Evolutionary conservation across 2,797 vertebrate genomes (phyloP).

Genomic region (Tragopan temminckii): DNA sequence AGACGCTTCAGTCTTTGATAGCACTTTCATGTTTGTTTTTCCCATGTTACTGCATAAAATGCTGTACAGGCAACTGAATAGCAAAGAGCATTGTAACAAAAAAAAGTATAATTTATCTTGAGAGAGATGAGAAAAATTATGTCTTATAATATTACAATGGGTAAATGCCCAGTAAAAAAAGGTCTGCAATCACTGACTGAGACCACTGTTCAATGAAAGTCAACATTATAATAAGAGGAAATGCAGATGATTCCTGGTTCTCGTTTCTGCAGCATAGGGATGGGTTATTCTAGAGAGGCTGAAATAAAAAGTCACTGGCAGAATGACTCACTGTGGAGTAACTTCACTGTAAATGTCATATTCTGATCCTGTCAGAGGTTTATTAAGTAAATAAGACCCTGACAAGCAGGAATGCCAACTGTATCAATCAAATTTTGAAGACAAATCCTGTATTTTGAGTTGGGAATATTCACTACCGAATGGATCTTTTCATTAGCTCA

Average conservation of each 20-base stretch:
- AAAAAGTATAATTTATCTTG: background rate
- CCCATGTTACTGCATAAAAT: background rate
- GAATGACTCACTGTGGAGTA: background rate
- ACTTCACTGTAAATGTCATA: background rate
- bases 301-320: conserved; percentile 21
- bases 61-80: background rate
- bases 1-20: background rate
- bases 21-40: background rate
- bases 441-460: background rate
- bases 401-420: background rate
- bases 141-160: background rate
- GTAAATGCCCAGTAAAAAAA: background rate
- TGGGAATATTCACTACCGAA: background rate
- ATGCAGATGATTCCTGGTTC: background rate
- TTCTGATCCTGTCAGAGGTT: background rate
- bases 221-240: background rate
- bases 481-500: background rate
- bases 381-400: background rate
- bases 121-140: background rate
- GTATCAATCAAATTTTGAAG: background rate
- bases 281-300: background rate
- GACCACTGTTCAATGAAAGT: background rate
- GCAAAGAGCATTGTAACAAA: background rate
- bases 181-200: background rate
- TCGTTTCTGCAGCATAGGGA: background rate